Conservation (phyloP, 1,140 invertebrate genomes). For the Drosophila rhopaloa region DNA sequence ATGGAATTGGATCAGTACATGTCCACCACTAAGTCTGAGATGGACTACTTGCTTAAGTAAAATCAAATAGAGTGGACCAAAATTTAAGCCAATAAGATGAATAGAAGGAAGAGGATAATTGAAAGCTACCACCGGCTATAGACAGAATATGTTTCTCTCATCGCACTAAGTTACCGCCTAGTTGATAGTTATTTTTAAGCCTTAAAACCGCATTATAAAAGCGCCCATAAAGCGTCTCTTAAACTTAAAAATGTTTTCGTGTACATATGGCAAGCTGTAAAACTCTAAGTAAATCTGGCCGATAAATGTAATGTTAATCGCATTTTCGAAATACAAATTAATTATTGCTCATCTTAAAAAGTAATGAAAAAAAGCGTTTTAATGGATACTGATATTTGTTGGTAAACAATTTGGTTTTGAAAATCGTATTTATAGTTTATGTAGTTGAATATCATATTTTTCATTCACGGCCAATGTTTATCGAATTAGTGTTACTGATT, state of each 20-base stretch:
- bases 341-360: constrained; percentile 23
- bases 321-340: constrained; percentile 32
- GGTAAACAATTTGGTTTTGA: too few species aligned
- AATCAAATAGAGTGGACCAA: constrained; percentile 14
- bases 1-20: constrained; percentile 83
- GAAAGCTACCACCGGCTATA: constrained; percentile 36
- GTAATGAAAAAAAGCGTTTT: neutral
- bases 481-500: too few species aligned
- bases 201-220: constrained; percentile 5
- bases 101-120: neutral
- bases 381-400: too few species aligned
- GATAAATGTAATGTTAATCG: constrained; percentile 23
- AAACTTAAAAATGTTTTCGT: constrained; percentile 1
- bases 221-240: constrained; percentile 1
- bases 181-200: constrained; percentile 57
- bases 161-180: constrained; percentile 42
- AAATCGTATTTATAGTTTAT: too few species aligned
- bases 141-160: constrained; percentile 35
- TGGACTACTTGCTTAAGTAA: constrained; percentile 76
- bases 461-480: too few species aligned
- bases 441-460: too few species aligned
- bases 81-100: constrained; percentile 1
- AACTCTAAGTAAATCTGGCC: constrained; percentile 22
- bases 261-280: constrained; percentile 33
- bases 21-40: constrained; percentile 80